A percentile compares a stretch with the other conserved stretches of the same genome.
Conservation (phyloP, 1,140 invertebrate species). For the Drosophila pseudoobscura region DNA sequence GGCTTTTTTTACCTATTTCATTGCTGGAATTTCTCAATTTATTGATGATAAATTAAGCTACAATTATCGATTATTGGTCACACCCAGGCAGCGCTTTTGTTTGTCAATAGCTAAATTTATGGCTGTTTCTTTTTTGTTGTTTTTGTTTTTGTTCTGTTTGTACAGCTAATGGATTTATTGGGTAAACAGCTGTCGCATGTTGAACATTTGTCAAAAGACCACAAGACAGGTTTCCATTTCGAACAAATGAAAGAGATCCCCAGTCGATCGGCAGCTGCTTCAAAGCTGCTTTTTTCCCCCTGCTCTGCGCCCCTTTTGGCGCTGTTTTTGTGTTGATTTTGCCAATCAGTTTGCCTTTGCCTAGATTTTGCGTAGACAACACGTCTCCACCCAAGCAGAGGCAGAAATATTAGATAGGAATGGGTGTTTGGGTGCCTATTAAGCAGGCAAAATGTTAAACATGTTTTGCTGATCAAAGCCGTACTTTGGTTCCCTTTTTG, state of each 20-base stretch:
- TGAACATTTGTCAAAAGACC: constrained; percentile 73
- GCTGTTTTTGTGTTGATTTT: constrained; percentile 15
- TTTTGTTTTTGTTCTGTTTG: constrained; percentile 49
- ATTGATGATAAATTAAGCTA: constrained; percentile 63
- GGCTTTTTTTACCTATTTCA: neutral
- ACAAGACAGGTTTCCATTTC: constrained; percentile 62
- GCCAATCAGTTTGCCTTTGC: constrained; percentile 18
- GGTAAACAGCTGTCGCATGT: constrained; percentile 77
- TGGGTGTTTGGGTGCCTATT: no score
- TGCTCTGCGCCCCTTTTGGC: no score
- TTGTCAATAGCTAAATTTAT: constrained; percentile 68
- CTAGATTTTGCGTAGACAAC: constrained; percentile 48
- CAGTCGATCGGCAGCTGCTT: constrained; percentile 13
- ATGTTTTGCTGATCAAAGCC: no score
- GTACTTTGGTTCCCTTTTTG: no score
- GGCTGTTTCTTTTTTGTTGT: constrained; percentile 9
- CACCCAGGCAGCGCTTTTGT: constrained; percentile 54
- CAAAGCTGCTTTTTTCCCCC: neutral
- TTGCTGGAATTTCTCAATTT: constrained; percentile 9
- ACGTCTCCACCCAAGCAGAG: constrained; percentile 38
- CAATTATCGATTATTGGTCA: constrained; percentile 67
- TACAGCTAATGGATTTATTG: constrained; percentile 79
- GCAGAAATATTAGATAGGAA: constrained; percentile 12
- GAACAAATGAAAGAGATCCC: constrained; percentile 35
- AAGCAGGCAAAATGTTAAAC: no score